Evolutionary conservation across 2,888 invertebrate genomes (phyloP).

Genomic region (Lydus trimaculatus): DNA sequence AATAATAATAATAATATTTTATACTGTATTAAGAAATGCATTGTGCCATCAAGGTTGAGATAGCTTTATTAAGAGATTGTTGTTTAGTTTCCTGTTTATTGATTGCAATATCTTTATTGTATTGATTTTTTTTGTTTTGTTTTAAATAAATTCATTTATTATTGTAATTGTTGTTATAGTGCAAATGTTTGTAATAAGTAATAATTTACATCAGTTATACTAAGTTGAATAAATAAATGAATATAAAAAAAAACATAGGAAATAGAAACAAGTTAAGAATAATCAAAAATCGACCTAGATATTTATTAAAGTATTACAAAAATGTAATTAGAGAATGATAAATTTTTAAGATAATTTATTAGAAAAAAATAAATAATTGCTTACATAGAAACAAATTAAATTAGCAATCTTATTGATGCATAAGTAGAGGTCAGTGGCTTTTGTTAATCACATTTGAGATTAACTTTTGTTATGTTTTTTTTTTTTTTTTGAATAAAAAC

Average conservation of each 20-base stretch:
- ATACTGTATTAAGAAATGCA: background rate
- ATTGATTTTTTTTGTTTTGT: background rate
- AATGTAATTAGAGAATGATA: background rate
- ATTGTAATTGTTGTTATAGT: background rate
- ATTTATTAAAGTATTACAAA: constrained; percentile 1
- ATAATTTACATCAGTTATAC: background rate
- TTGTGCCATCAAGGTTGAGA: background rate
- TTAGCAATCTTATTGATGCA: too few species aligned
- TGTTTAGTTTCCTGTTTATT: background rate
- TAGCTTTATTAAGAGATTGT: background rate
- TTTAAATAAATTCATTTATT: background rate
- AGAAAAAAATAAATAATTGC: background rate
- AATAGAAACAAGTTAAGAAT: background rate
- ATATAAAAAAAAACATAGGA: too few species aligned
- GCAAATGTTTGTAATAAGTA: background rate
- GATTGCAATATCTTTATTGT: background rate
- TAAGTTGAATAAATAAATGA: background rate
- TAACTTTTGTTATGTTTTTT: too few species aligned
- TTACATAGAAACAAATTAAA: too few species aligned
- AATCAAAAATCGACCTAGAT: background rate
- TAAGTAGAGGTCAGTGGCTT: too few species aligned
- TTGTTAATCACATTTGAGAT: too few species aligned
- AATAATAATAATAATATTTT: background rate
- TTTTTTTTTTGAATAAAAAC: too few species aligned
- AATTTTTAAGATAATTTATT: too few species aligned